A percentile compares a stretch with the other conserved stretches of the same genome.
These are phyloP conservation scores for Amphipoea lucens DNA, from an alignment of 2,888 invertebrate genomes.

Conservation along the genomic window DNA sequence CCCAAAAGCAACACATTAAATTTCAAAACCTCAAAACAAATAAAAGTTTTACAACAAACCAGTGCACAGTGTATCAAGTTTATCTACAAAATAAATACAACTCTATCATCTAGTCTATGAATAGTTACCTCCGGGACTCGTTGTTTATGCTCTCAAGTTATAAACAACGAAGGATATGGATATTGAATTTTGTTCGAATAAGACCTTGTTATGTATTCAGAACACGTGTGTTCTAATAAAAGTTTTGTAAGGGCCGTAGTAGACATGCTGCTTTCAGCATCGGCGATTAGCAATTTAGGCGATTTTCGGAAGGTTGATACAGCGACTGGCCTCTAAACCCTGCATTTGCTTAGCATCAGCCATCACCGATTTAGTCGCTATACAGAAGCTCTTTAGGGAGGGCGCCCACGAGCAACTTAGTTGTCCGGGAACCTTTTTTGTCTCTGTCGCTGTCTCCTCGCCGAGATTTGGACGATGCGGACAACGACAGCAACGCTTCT, in stretches of 20 bases:
- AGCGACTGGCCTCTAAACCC: neutral
- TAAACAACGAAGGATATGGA: constrained; percentile 65
- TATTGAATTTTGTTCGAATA: constrained; percentile 70
- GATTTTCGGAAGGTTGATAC: neutral
- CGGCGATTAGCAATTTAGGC: neutral
- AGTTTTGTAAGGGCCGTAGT: constrained; percentile 68
- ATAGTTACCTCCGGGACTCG: constrained; percentile 54
- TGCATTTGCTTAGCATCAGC: neutral
- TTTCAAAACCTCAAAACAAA: constrained; percentile 31
- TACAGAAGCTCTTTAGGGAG: neutral
- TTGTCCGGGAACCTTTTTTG: too few species aligned
- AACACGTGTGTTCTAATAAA: constrained; percentile 73
- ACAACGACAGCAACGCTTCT: too few species aligned
- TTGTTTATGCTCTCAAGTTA: constrained; percentile 63
- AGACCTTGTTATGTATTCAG: constrained; percentile 71
- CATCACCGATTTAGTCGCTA: neutral
- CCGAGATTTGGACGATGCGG: too few species aligned
- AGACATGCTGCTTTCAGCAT: neutral
- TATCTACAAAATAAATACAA: constrained; percentile 42
- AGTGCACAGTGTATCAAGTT: constrained; percentile 47
- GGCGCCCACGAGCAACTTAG: too few species aligned
- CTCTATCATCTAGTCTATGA: constrained; percentile 41
- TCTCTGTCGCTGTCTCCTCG: too few species aligned
- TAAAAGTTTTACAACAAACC: constrained; percentile 47
- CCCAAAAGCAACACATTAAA: constrained; percentile 18